Conservation (phyloP, 2,888 invertebrate species). For the Meiosimyza platycephala region DNA sequence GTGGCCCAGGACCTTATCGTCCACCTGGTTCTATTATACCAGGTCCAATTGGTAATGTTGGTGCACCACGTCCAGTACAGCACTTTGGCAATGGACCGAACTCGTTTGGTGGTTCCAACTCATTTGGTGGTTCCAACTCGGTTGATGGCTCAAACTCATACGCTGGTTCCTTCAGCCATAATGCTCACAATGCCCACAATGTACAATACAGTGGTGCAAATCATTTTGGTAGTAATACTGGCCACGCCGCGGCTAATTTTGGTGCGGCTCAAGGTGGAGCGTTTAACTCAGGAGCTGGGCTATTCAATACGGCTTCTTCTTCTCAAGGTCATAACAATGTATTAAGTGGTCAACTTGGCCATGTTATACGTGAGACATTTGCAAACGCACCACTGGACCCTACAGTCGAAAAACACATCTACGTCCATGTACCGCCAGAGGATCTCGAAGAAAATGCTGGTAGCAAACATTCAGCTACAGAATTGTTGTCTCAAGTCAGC, state of each 20-base stretch:
- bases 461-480: constrained; percentile 58
- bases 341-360: constrained; percentile 47
- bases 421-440: constrained; percentile 87
- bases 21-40: background rate
- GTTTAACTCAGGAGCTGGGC: background rate
- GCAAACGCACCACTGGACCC: constrained; percentile 63
- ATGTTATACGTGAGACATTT: constrained; percentile 51
- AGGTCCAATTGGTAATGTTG: constrained; percentile 25
- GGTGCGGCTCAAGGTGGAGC: background rate
- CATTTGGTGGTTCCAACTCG: constrained; percentile 4
- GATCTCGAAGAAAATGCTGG: constrained; percentile 76
- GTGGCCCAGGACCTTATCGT: background rate
- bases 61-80: constrained; percentile 18
- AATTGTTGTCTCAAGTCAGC: constrained; percentile 71
- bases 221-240: background rate
- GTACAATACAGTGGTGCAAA: background rate
- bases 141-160: constrained; percentile 22
- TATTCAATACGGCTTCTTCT: background rate
- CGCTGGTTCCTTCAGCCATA: constrained; percentile 22
- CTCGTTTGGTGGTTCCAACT: background rate
- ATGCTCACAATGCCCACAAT: background rate
- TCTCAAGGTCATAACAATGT: constrained; percentile 29
- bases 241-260: background rate
- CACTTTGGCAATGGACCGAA: background rate
- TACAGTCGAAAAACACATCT: constrained; percentile 85